Evolutionary conservation across 2,888 invertebrate species (phyloP), one percentile per base, ranked within the genome.

Genomic region (Ophioninae sp.): DNA sequence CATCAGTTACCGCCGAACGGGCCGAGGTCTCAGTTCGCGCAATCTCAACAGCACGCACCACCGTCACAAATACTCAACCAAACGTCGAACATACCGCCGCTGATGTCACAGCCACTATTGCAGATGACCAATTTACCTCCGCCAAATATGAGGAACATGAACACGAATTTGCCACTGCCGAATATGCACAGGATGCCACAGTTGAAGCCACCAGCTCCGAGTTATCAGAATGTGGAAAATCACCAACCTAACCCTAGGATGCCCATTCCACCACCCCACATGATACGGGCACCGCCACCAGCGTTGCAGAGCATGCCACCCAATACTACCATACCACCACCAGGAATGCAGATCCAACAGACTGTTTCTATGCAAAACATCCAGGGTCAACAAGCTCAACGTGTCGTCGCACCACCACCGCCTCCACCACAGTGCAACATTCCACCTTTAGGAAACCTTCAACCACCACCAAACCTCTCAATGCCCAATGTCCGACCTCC

Each of bases 281-380:
- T 88, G 74, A 87, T 80, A 58, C 81, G 83, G 75, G 84, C 86
- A 22, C 87, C 87, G n/a, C 87, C 85, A 0, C 82, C 85, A 13
- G 76, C 85, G 7, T 64, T 90, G 37, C 90, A 90, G 56, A 88
- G 75, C 67, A 87, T 91, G 82, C 90, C 90, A 39, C 91, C 92
- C 2, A 93, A 93, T 81, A 91, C 92, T 9, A 91, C 91, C 64
- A 87, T 93, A 64, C 91, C 93, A 80, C 91, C 90, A n/a, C 90
- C 86, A 0, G 82, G 86, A 8, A 85, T 87, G 63, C 85, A 85
- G 22, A 83, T 86, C 1, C 78, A 84, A 17, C 85, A 68, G 39
- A 85, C 71, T 61, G 79, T 82, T 39, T 17, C 85, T 8, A 82
- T 85, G 23, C 85, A 83, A 75, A 83, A 61, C 77, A 78, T 84